Percentiles rank a stretch among this genome's conserved stretches.
These are phyloP conservation scores for Sepiola atlantica DNA, from an alignment of 2,888 invertebrate species.

Conservation along the genomic window DNA sequence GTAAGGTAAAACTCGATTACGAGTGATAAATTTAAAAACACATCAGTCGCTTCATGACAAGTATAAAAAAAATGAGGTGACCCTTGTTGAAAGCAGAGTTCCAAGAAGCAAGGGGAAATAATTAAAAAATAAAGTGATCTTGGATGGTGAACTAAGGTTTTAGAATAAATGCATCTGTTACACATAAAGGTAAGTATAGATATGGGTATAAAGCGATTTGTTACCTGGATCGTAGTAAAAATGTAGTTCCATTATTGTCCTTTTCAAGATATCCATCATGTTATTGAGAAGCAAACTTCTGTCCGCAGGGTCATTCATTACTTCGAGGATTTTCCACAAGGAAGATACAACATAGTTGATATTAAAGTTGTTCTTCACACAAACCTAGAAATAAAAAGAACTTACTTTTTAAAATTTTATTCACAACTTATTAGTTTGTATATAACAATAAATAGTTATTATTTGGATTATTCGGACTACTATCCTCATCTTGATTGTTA, in stretches of 20 bases:
- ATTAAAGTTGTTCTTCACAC: slow-evolving; percentile 68
- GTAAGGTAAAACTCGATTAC: no score
- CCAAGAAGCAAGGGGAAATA: neutral
- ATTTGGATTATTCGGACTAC: no score
- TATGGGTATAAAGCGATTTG: neutral
- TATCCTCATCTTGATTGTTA: no score
- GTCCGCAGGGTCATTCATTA: slow-evolving; percentile 67
- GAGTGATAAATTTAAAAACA: neutral
- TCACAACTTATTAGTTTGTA: no score
- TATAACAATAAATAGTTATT: no score
- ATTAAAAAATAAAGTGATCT: neutral
- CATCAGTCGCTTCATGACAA: neutral
- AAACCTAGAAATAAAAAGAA: slow-evolving; percentile 63
- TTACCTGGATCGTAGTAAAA: slow-evolving; percentile 68
- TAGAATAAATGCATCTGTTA: no score
- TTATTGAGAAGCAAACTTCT: slow-evolving; percentile 66
- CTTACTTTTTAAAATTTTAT: no score
- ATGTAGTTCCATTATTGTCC: slow-evolving; percentile 70
- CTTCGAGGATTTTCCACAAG: slow-evolving; percentile 64
- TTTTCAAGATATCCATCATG: slow-evolving; percentile 71
- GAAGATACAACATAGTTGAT: slow-evolving; percentile 67
- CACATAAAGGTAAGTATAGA: no score
- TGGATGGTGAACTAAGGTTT: neutral
- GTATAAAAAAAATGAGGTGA: neutral
- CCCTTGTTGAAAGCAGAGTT: neutral